Evolutionary conservation across 2,113 vertebrate species (phyloP).

Genomic region (Lethenteron camtschaticum): DNA sequence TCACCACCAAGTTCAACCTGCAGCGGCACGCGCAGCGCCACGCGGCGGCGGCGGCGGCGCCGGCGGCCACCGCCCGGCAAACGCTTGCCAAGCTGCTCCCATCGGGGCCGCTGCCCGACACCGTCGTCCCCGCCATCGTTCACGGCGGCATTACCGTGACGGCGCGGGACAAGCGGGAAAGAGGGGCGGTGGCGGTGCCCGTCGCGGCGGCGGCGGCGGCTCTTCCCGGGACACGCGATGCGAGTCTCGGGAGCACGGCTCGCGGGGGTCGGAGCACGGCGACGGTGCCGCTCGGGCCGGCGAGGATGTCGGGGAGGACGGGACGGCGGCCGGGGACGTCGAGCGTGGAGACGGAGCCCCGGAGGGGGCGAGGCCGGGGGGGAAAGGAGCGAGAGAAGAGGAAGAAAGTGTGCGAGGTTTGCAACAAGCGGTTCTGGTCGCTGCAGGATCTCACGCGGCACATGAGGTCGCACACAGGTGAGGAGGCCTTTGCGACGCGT

Average conservation of each 20-base stretch:
- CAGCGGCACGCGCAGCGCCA: neutral
- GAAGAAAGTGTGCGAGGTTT: constrained; percentile 86
- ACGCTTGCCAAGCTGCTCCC: too few relatives aligned
- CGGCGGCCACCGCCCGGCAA: too few relatives aligned
- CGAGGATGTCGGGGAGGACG: constrained; percentile 43
- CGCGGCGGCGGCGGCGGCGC: too few relatives aligned
- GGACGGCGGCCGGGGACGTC: too few relatives aligned
- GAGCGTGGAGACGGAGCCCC: constrained; percentile 22
- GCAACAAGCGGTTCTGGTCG: constrained; percentile 89
- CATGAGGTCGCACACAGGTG: constrained; percentile 94
- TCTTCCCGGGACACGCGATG: too few relatives aligned
- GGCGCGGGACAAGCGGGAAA: too few relatives aligned
- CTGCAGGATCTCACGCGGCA: constrained; percentile 90
- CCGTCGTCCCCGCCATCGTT: too few relatives aligned
- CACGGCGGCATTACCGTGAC: too few relatives aligned
- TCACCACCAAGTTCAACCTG: constrained; percentile 1
- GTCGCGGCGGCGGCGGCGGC: too few relatives aligned
- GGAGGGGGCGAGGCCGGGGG: constrained; percentile 33
- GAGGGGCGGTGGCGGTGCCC: too few relatives aligned
- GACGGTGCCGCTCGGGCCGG: constrained; percentile 16
- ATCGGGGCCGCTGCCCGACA: too few relatives aligned
- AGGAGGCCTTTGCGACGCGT: constrained; percentile 7
- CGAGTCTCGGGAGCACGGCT: too few relatives aligned
- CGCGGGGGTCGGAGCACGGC: constrained; percentile 14
- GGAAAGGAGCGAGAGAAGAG: constrained; percentile 63